Conservation (phyloP, 1,140 invertebrate genomes). For the Conus ventricosus region DNA sequence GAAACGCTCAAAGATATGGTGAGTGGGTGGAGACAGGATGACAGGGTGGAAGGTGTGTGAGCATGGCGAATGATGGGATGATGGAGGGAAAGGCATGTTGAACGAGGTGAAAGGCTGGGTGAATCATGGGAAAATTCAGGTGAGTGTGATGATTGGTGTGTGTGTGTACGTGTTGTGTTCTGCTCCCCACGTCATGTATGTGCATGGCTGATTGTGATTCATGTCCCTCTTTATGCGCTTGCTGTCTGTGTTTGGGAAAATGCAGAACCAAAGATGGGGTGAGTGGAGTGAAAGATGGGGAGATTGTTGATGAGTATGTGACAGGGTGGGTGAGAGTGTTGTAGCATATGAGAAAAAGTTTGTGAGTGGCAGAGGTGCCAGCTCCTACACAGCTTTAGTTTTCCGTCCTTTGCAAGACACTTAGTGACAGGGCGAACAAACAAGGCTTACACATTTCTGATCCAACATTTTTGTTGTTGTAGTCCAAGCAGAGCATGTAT, state of each 20-base stretch:
- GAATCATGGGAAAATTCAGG: background rate
- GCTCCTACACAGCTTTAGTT: too few species aligned
- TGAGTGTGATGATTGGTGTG: background rate
- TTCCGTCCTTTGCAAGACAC: too few species aligned
- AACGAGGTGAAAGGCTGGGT: slow-evolving; percentile 35
- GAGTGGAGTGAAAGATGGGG: background rate
- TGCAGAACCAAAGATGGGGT: background rate
- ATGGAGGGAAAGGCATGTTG: slow-evolving; percentile 97
- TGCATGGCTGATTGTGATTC: too few species aligned
- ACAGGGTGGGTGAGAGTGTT: background rate
- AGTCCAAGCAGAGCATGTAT: too few species aligned
- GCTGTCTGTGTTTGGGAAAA: too few species aligned
- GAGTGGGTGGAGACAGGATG: slow-evolving; percentile 47
- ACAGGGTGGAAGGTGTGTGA: slow-evolving; percentile 81
- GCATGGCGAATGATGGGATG: slow-evolving; percentile 68
- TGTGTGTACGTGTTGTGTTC: background rate
- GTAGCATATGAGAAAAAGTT: too few species aligned
- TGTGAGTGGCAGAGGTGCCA: too few species aligned
- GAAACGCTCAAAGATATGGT: slow-evolving; percentile 96
- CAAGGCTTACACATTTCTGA: too few species aligned
- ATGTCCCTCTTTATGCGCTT: too few species aligned
- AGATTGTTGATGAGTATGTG: background rate
- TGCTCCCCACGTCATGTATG: too few species aligned
- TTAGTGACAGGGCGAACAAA: too few species aligned
- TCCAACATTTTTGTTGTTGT: too few species aligned